Percentiles rank a stretch among this genome's conserved stretches.
Conservation (phyloP, 2,113 vertebrate genomes). For the Plestiodon gilberti region DNA sequence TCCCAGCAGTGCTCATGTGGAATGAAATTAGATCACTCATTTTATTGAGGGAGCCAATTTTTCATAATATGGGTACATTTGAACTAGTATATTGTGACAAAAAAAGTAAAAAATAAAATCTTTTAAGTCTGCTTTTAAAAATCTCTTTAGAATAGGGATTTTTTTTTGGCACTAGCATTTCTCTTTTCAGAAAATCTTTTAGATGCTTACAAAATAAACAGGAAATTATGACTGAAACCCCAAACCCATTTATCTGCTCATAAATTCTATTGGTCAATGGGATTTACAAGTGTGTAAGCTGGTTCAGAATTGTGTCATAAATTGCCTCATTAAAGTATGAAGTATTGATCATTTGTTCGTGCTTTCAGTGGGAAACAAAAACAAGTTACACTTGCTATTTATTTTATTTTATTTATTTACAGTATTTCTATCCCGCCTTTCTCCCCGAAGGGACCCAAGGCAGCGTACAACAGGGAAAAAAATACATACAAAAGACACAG, state of each 20-base stretch:
- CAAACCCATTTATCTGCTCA: slow-evolving; percentile 15
- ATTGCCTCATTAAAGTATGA: slow-evolving; percentile 14
- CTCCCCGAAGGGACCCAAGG: too few relatives aligned
- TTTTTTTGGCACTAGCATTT: background rate
- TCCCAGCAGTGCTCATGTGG: background rate
- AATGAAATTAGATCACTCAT: background rate
- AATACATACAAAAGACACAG: too few relatives aligned
- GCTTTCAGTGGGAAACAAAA: background rate
- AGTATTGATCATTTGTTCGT: slow-evolving; percentile 6
- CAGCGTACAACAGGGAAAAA: too few relatives aligned
- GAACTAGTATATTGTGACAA: background rate
- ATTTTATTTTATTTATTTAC: too few relatives aligned
- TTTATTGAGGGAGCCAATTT: background rate
- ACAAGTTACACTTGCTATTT: background rate
- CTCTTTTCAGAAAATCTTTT: background rate
- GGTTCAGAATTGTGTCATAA: slow-evolving; percentile 15
- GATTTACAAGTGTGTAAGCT: slow-evolving; percentile 15
- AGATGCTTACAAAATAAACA: slow-evolving; percentile 1
- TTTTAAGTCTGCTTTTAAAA: too few relatives aligned
- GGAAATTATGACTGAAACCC: slow-evolving; percentile 1
- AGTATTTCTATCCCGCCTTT: too few relatives aligned
- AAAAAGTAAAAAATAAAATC: background rate
- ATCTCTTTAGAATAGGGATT: too few relatives aligned
- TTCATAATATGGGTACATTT: background rate
- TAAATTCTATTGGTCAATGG: slow-evolving; percentile 4